phyloP scores from a whole-genome alignment of 1,140 invertebrate genomes.

The Cotesia chilonis region DNA sequence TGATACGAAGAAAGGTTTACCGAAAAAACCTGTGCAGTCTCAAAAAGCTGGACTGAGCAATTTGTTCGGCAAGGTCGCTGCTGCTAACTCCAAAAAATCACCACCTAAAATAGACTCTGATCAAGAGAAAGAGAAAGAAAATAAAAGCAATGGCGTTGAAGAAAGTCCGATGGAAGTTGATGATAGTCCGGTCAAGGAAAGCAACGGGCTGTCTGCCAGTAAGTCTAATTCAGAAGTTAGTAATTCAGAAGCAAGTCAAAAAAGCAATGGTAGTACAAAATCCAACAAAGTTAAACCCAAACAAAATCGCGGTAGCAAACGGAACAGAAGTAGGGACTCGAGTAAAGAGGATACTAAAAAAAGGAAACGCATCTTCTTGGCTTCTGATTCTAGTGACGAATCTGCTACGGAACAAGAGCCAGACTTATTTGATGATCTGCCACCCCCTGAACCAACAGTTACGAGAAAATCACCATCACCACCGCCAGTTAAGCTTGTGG shows the following conservation, averaged over 20 bases:
- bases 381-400: constrained; percentile 50
- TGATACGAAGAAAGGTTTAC: constrained; percentile 35
- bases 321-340: constrained; percentile 46
- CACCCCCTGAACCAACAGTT: constrained; percentile 34
- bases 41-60: constrained; percentile 51
- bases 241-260: not conserved
- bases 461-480: constrained; percentile 47
- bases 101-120: not conserved
- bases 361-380: constrained; percentile 54
- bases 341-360: constrained; percentile 45
- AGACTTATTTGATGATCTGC: constrained; percentile 35
- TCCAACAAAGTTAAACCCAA: constrained; percentile 34
- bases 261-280: constrained; percentile 8
- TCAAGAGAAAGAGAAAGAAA: too few relatives aligned
- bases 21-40: constrained; percentile 48
- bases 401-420: constrained; percentile 46
- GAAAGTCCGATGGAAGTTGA: not conserved
- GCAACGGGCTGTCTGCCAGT: constrained; percentile 23
- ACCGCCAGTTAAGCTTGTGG: constrained; percentile 40
- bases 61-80: constrained; percentile 51
- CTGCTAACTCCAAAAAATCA: constrained; percentile 39
- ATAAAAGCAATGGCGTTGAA: too few relatives aligned
- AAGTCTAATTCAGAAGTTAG: not conserved
- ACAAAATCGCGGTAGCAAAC: constrained; percentile 47
- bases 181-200: not conserved